Base-by-base conservation (phyloP, 2,113 vertebrate species). In the Bufo gargarizans region DNA sequence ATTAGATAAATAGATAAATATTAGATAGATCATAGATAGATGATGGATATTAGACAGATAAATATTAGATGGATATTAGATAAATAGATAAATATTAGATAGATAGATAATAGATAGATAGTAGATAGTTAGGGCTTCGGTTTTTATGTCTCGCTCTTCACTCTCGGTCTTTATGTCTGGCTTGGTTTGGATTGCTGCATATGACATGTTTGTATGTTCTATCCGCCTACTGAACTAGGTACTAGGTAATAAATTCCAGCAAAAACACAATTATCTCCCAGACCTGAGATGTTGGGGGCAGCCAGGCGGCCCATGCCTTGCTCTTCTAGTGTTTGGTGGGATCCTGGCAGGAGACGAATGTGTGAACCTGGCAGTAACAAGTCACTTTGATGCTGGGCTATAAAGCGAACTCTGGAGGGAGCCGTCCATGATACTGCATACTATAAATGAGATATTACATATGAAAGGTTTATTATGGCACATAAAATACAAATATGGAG, bases 401-500 rank as follows among this genome's bases (percentile, higher is more conserved):
- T 59, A 84, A 22, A 77, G 20, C 3, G 77, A 4, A 4, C 72
- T 85, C 87, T 58, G 22, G 61, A 43, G 61, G 84, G 59, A 72
- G 8, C n/a, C 13, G 14, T 22, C 19, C 20, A 83, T 58, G 65
- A 65, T 67, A 53, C 89, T 22, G 55, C 33, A 69, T 61, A 86
- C 79, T 87, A 84, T 85, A 87, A 89, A 85, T 87, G 86, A 87
- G 82, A 61, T 77, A 74, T 85, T 82, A 59, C 63, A 77, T 49
- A 74, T 84, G 71, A 78, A 87, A 20, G 84, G 45, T 90, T 89
- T 89, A 90, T 86, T 80, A 69, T 78, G 3, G 56, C 78, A 74
- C 74, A 76, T 91, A 82, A 89, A 90, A 88, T 71, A 74, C 67
- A 84, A 82, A 86, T 90, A 65, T 72, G 22, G 72, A 63, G 65